phyloP scores from a whole-genome alignment of 2,797 vertebrate species.

The Brotula barbata region DNA sequence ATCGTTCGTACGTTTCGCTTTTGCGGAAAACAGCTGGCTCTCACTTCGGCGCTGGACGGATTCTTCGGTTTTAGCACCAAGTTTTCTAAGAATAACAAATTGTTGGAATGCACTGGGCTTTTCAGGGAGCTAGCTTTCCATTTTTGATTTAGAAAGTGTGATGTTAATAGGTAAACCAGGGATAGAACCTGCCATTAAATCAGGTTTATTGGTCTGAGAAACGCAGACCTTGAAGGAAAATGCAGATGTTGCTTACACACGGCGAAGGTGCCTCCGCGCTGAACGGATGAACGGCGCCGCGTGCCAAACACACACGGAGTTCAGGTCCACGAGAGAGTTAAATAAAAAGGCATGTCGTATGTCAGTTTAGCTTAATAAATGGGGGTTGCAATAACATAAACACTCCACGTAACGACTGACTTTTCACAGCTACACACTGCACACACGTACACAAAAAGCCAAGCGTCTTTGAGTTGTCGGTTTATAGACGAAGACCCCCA shows the following conservation, averaged over 20 bases:
- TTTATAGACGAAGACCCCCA: constrained; percentile 73
- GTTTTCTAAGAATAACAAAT: constrained; percentile 69
- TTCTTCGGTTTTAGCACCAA: constrained; percentile 61
- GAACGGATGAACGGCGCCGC: constrained; percentile 28
- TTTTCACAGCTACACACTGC: constrained; percentile 52
- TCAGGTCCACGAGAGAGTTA: constrained; percentile 7
- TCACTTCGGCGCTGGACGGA: constrained; percentile 52
- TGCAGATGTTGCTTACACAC: constrained; percentile 46
- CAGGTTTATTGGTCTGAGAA: constrained; percentile 64
- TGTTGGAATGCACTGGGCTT: constrained; percentile 60
- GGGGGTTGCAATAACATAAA: constrained; percentile 58
- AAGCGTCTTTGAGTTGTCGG: constrained; percentile 64
- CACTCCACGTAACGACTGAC: constrained; percentile 59
- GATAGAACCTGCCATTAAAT: constrained; percentile 50
- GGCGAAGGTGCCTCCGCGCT: constrained; percentile 34
- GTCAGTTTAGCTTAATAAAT: constrained; percentile 55
- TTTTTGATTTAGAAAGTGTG: constrained; percentile 63
- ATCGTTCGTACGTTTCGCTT: constrained; percentile 44
- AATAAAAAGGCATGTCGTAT: not conserved
- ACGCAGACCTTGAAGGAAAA: constrained; percentile 52
- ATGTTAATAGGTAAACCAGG: constrained; percentile 53
- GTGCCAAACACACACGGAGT: constrained; percentile 36
- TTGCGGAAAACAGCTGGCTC: constrained; percentile 61
- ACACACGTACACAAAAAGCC: constrained; percentile 48
- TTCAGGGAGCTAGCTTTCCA: constrained; percentile 66